Evolutionary conservation across 2,888 invertebrate genomes (phyloP).

Genomic region (Polia nebulosa): DNA sequence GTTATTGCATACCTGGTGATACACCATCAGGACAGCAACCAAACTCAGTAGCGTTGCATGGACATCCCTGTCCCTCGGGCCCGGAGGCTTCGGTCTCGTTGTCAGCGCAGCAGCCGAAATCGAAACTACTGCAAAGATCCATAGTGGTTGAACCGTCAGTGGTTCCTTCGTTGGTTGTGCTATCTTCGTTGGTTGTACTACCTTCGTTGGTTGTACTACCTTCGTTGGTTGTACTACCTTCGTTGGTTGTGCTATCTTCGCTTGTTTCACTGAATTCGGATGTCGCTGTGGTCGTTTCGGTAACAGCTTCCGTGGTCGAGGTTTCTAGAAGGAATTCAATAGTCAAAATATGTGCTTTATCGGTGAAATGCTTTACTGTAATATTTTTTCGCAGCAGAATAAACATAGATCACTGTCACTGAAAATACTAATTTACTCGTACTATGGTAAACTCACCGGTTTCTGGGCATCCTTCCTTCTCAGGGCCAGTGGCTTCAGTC

Average conservation of each 20-base stretch:
- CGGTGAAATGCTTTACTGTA: background rate
- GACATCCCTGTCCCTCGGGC: constrained; percentile 92
- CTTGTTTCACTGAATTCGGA: constrained; percentile 38
- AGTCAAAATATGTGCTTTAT: background rate
- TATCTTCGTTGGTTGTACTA: constrained; percentile 30
- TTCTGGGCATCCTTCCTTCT: constrained; percentile 89
- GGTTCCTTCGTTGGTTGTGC: constrained; percentile 46
- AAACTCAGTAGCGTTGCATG: constrained; percentile 91
- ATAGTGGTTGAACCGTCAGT: constrained; percentile 30
- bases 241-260: constrained; percentile 36
- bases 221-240: constrained; percentile 38
- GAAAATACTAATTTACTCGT: background rate
- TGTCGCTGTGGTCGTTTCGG: constrained; percentile 48
- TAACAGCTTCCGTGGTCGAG: constrained; percentile 29
- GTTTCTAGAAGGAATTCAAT: constrained; percentile 35
- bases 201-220: constrained; percentile 35
- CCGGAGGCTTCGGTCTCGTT: constrained; percentile 92
- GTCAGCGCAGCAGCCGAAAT: constrained; percentile 95
- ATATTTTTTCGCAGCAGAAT: background rate
- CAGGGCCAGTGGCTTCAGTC: constrained; percentile 92
- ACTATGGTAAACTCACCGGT: constrained; percentile 63
- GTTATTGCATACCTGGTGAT: constrained; percentile 88
- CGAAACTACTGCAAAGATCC: constrained; percentile 87
- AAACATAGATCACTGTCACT: background rate
- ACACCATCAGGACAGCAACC: constrained; percentile 95